Base-by-base conservation (phyloP, 2,113 vertebrate species). In the Lates calcarifer region DNA sequence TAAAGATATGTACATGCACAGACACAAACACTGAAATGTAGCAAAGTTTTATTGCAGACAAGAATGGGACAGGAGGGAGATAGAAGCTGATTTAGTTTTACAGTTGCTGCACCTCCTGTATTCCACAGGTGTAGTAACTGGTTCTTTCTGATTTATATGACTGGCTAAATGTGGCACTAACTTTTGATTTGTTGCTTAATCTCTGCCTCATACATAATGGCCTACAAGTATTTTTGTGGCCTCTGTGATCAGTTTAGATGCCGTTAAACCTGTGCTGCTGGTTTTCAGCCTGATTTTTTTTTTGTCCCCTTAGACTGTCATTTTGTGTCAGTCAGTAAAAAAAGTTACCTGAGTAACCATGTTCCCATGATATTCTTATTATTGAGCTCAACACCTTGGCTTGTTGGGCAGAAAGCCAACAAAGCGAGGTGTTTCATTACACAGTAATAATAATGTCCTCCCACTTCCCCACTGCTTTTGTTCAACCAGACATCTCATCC, bases 401-500 rank as follows among this genome's bases (percentile, higher is more conserved):
- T 57, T 65, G 43, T 58, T 53, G 26, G 20, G 26, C 15, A 29
- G 20, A 67, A 64, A 43, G 43, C 43, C 11, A 43, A 24, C 20
- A 51, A 66, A 63, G 6, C 1, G 14, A 68, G 24, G 20, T 45
- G 43, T 80, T 65, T 64, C 31, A 74, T 62, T 58, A 31, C 18
- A 53, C 15, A 74, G 43, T 55, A 65, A 28, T 28, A 26, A 39
- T 35, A 18, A 53, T 81, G 51, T 41, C 49, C 69, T 63, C 33
- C 37, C 61, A 47, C 63, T 68, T 65, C 22, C 18, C 70, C 24
- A n/a, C 15, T 29, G 57, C 39, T 65, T 74, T 65, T 77, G 53
- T 63, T 61, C 18, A 79, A 28, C 31, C 56, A 74, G 49, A 67
- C 13, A 81, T 45, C 39, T 71, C 22, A 56, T 71, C 41, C 14